Percentiles rank a stretch among this genome's conserved stretches.
phyloP scores from a whole-genome alignment of 2,113 vertebrate species.

The Dunckerocampus dactyliophorus region DNA sequence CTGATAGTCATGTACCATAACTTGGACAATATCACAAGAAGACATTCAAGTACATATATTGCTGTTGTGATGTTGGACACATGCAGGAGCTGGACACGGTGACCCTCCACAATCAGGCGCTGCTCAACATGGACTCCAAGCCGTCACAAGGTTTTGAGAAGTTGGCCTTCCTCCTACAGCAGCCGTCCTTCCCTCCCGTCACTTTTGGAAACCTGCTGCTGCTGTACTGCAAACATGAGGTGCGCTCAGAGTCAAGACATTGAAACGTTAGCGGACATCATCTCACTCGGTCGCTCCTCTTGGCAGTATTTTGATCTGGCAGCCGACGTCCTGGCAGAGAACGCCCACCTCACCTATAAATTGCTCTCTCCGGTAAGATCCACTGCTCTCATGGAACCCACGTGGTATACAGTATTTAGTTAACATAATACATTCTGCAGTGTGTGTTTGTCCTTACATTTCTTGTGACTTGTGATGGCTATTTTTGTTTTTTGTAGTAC shows the following conservation, averaged over 20 bases:
- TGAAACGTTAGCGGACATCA: no score
- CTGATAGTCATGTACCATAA: neutral
- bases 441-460: neutral
- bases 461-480: neutral
- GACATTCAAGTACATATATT: neutral
- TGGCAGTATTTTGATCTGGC: slow-evolving; percentile 88
- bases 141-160: slow-evolving; percentile 94
- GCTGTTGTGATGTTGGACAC: neutral
- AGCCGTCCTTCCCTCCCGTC: slow-evolving; percentile 87
- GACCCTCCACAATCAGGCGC: slow-evolving; percentile 92
- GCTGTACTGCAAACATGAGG: slow-evolving; percentile 88
- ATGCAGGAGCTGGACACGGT: slow-evolving; percentile 85
- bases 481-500: slow-evolving; percentile 64
- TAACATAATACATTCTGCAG: neutral
- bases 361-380: slow-evolving; percentile 81
- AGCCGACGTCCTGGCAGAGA: slow-evolving; percentile 94
- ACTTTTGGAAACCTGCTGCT: slow-evolving; percentile 93
- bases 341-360: slow-evolving; percentile 91
- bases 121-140: slow-evolving; percentile 90
- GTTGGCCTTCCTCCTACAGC: slow-evolving; percentile 89
- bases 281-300: slow-evolving; percentile 2
- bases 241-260: slow-evolving; percentile 23
- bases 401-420: neutral
- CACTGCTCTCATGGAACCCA: no score
- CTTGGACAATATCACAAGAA: neutral